phyloP scores from a whole-genome alignment of 2,797 vertebrate species.

The Heteromormyrus szaboi region DNA sequence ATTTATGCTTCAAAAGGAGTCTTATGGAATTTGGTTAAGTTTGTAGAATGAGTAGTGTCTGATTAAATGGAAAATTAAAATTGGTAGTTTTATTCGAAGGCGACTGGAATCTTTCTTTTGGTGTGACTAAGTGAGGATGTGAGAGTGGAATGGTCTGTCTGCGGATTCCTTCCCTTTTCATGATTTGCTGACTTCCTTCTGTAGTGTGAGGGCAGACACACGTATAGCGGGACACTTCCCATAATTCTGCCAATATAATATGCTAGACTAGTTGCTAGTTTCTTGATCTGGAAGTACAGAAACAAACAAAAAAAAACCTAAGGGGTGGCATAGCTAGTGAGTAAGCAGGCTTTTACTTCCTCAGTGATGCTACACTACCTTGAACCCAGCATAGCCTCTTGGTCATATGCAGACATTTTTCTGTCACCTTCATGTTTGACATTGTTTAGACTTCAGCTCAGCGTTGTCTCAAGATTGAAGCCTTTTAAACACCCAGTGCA shows the following conservation, averaged over 20 bases:
- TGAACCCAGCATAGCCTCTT: background rate
- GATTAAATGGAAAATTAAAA: constrained; percentile 2
- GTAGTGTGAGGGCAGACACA: background rate
- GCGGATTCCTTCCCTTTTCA: background rate
- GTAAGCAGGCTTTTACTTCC: background rate
- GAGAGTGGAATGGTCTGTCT: background rate
- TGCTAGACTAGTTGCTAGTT: background rate
- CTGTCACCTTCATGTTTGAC: background rate
- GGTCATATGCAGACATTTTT: background rate
- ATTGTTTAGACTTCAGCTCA: background rate
- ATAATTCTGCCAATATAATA: background rate
- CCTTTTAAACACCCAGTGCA: background rate
- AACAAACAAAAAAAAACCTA: background rate
- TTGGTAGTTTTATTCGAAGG: constrained; percentile 4
- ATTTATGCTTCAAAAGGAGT: constrained; percentile 16
- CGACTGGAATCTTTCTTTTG: background rate
- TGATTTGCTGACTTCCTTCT: background rate
- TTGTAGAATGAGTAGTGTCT: constrained; percentile 24
- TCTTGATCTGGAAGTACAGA: background rate
- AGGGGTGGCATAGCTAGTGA: background rate
- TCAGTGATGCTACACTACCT: background rate
- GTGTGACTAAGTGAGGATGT: background rate
- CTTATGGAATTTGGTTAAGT: constrained; percentile 17
- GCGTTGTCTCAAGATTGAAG: background rate
- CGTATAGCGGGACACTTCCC: background rate